Evolutionary conservation across 2,888 invertebrate species (phyloP).

Genomic region (Eupithecia dodoneata): DNA sequence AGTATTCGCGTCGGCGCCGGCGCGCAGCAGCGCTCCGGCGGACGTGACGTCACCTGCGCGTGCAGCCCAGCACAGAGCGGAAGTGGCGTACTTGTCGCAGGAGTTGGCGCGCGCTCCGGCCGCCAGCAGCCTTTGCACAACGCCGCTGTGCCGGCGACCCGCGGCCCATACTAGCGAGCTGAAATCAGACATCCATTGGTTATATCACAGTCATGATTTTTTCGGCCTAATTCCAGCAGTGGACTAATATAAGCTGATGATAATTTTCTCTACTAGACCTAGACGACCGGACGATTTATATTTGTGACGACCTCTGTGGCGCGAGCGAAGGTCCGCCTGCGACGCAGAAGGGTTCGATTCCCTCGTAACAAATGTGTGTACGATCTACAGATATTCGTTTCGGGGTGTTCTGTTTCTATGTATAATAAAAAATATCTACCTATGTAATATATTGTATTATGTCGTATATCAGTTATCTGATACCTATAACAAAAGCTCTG

Average conservation of each 20-base stretch:
- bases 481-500: too few relatives aligned
- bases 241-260: too few relatives aligned
- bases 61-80: slow-evolving; percentile 98
- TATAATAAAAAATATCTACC: too few relatives aligned
- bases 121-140: slow-evolving; percentile 91
- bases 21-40: slow-evolving; percentile 91
- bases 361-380: too few relatives aligned
- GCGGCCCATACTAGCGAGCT: slow-evolving; percentile 97
- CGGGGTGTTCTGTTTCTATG: too few relatives aligned
- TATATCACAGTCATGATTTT: neutral
- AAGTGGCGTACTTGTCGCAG: slow-evolving; percentile 98
- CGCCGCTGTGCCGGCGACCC: slow-evolving; percentile 94
- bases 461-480: too few relatives aligned
- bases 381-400: too few relatives aligned
- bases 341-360: too few relatives aligned
- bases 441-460: too few relatives aligned
- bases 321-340: too few relatives aligned
- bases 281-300: neutral
- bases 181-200: slow-evolving; percentile 16
- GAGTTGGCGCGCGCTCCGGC: slow-evolving; percentile 97
- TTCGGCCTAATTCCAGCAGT: too few relatives aligned
- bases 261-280: neutral
- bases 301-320: too few relatives aligned
- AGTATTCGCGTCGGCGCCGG: slow-evolving; percentile 94
- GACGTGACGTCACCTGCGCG: slow-evolving; percentile 95